Evolutionary conservation across 2,797 vertebrate genomes (phyloP).

Genomic region (Micrastur ruficollis): DNA sequence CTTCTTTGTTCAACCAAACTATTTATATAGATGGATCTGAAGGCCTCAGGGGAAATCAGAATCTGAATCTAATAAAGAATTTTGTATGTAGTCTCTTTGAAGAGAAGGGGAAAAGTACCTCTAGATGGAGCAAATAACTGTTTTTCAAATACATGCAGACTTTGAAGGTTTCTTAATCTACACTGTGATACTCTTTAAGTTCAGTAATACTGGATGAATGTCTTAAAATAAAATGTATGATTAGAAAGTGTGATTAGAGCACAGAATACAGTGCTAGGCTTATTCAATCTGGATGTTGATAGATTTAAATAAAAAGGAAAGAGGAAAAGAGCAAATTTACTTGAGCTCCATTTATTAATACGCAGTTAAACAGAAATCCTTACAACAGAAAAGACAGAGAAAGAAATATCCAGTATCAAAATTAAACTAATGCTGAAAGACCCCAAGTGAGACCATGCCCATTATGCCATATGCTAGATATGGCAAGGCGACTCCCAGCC

Average conservation of each 20-base stretch:
- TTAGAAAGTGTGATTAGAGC: not conserved
- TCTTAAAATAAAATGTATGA: not conserved
- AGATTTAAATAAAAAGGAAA: not conserved
- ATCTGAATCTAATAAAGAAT: not conserved
- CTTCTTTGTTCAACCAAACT: conserved; percentile 31
- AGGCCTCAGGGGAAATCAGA: not conserved
- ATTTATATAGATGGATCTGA: conserved; percentile 9
- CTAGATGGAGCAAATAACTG: not conserved
- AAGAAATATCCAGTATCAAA: not conserved
- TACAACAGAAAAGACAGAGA: not conserved
- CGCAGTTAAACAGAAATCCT: not conserved
- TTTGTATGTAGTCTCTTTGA: not conserved
- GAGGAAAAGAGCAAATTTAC: not conserved
- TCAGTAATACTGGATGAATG: not conserved
- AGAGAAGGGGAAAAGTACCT: not conserved
- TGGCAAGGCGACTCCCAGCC: not conserved
- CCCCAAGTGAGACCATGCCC: not conserved
- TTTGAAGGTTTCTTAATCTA: not conserved
- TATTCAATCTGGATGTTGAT: not conserved
- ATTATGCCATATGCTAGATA: not conserved
- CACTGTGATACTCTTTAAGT: not conserved
- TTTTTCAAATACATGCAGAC: not conserved
- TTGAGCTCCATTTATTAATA: not conserved
- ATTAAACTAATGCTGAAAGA: not conserved
- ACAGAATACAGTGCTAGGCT: not conserved